Base-by-base conservation (phyloP, 1,140 invertebrate genomes). In the Lasioglossum albipes region DNA sequence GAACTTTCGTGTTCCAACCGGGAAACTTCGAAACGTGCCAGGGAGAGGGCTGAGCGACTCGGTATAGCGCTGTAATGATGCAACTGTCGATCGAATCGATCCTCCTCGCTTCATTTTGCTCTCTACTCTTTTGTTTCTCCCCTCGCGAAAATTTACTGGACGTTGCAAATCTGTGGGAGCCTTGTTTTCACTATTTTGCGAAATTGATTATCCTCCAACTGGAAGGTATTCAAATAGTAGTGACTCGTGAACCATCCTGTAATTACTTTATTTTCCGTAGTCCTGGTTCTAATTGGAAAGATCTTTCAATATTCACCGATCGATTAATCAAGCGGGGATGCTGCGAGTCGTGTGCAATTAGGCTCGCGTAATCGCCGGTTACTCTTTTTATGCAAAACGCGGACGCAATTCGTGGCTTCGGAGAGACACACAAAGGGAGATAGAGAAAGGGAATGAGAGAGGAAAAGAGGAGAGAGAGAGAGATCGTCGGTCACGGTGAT, bases 61-160 rank as follows among this genome's bases (percentile, higher is more conserved):
- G 81, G 88, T 87, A 83, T 80, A 83, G 75, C 81, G 67, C 77
- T 71, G 80, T 86, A 88, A 84, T 84, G 81, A 86, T 76, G 81
- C 86, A 73, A 85, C 82, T 86, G 78, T 81, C 80, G 66, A 81
- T 88, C 79, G 87, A 82, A 75, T 70, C 66, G 78, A 80, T 68
- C 80, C 76, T 79, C 64, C 69, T 12, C 45, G 10, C 73, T 22
- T 74, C 59, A 65, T 61, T 59, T 9, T 45, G 5, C 42, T 13
- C 31, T 20, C 59, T 12, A 57, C 49, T 61, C 64, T 22, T 61
- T 22, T 61, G 16, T 49, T 20, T 22, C 27, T 36, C 36, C 62
- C 16, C 27, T 65, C 16, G 27, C 6, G 2, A 16, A 13, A 12
- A 13, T 12, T 49, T 49, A 49, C 10, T 2, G 10, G 45, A 49